phyloP scores from a whole-genome alignment of 35 echinoderm and acorn worm genomes.

The Amphiura filiformis region DNA sequence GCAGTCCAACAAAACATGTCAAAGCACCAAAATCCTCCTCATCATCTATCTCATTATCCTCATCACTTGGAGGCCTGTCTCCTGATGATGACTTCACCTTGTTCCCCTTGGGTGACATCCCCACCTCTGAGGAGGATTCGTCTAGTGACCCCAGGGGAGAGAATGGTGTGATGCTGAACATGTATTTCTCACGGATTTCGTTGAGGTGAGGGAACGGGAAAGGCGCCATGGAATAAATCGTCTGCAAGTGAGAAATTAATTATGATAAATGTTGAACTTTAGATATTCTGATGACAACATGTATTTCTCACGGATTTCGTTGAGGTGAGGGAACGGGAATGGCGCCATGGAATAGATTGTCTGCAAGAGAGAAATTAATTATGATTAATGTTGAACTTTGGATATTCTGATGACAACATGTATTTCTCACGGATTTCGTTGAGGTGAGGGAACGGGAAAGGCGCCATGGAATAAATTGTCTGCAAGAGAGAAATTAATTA shows the following conservation, averaged over 20 bases:
- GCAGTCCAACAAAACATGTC: conserved; percentile 86
- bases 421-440: too few species aligned
- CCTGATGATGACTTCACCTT: not conserved
- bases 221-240: conserved; percentile 86
- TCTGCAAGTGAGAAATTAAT: conserved; percentile 59
- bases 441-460: too few species aligned
- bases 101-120: not conserved
- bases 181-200: conserved; percentile 99
- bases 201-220: conserved; percentile 97
- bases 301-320: too few species aligned
- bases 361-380: too few species aligned
- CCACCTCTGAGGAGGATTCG: conserved; percentile 53
- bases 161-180: conserved; percentile 99
- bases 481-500: too few species aligned
- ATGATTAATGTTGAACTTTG: too few species aligned
- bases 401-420: too few species aligned
- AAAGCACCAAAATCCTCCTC: conserved; percentile 73
- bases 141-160: conserved; percentile 81
- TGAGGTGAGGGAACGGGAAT: too few species aligned
- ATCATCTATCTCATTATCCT: conserved; percentile 85
- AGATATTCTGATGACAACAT: too few species aligned
- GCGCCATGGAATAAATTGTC: too few species aligned
- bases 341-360: too few species aligned
- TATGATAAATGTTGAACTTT: too few species aligned
- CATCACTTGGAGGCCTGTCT: conserved; percentile 78